Evolutionary conservation across 1,140 invertebrate species (phyloP).

Genomic region (Eufriesea mexicana): DNA sequence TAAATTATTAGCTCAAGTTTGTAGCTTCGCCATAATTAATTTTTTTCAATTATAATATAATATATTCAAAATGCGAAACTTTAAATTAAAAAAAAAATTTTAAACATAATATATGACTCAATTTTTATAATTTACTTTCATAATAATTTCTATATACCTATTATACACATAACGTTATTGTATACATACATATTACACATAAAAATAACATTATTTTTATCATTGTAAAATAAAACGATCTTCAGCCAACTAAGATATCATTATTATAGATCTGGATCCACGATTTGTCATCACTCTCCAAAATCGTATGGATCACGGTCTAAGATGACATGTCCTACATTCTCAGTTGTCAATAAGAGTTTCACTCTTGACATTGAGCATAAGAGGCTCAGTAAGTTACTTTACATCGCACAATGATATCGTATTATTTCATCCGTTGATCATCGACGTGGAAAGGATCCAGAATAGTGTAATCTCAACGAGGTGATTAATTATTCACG

Average conservation of each 20-base stretch:
- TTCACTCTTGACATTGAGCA: not conserved
- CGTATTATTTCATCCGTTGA: not conserved
- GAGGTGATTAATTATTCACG: constrained; percentile 50
- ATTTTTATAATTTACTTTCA: too few species aligned
- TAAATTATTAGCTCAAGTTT: too few species aligned
- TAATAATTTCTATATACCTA: too few species aligned
- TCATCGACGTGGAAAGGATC: constrained; percentile 33
- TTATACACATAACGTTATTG: too few species aligned
- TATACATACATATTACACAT: too few species aligned
- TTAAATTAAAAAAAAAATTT: too few species aligned
- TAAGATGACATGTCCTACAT: not conserved
- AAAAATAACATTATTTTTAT: not conserved
- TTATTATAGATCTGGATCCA: not conserved
- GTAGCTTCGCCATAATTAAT: too few species aligned
- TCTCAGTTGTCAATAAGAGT: not conserved
- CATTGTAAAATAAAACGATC: not conserved
- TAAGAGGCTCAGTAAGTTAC: not conserved
- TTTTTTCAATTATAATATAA: too few species aligned
- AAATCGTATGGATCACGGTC: not conserved
- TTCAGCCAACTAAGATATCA: not conserved
- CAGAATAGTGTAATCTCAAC: not conserved
- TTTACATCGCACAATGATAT: constrained; percentile 2
- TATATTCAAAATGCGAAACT: too few species aligned
- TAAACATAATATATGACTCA: too few species aligned
- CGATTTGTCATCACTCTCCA: not conserved